Evolutionary conservation across 2,113 vertebrate genomes (phyloP), one percentile per base, ranked within the genome.

Genomic region (Otocyon megalotis): DNA sequence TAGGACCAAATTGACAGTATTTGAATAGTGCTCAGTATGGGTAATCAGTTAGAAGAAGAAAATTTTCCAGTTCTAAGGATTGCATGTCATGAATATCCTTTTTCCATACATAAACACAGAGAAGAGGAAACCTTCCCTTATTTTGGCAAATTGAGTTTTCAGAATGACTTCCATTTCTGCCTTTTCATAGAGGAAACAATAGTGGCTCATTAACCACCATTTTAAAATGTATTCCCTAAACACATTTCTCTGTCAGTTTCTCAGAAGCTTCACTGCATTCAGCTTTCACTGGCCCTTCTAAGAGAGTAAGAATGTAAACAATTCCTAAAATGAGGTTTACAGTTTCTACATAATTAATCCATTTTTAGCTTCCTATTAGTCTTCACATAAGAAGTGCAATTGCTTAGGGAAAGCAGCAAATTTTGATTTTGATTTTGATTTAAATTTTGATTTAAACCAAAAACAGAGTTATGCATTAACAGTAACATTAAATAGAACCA

Each of bases 201-300:
- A 93, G 72, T 4, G 71, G 74, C 71, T 98, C 92, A 94, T 97
- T 97, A 95, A 58, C 83, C 89, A 62, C 81, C n/a, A 35, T 90
- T 90, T 89, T 86, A 43, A 50, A 96, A 96, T 97, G 96, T 83
- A 85, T 92, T 85, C 63, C 53, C 32, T 76, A 69, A 96, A 88
- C 72, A 56, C 83, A 63, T 77, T 79, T 97, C 81, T 89, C 48
- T 87, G 88, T 85, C 89, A 94, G 26, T 85, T 95, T 82, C 79
- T 76, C 58, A 65, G n/a, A 43, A 80, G 62, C 37, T 37, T 24
- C 82, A 82, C 10, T 87, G 60, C 63, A 13, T 13, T 94, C 82
- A 96, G 24, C 60, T 54, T 60, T 96, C 81, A 93, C 91, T 86
- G 88, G 9, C 69, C 77, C 54, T 96, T 83, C 58, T 1, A 32